These are phyloP conservation scores for Rattus rattus DNA, from an alignment of 2,113 vertebrate genomes.

Conservation along the genomic window DNA sequence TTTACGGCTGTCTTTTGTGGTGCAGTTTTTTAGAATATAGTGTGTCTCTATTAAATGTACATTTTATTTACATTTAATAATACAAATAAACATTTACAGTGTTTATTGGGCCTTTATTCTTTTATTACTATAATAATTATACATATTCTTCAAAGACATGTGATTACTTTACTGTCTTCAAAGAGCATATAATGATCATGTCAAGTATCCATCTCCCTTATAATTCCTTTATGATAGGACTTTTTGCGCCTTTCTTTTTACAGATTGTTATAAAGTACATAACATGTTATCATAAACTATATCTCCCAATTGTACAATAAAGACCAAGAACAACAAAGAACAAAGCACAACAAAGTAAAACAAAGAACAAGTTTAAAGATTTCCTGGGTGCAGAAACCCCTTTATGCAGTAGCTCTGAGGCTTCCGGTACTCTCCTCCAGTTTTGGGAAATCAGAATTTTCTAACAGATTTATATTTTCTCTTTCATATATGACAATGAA, in stretches of 20 bases:
- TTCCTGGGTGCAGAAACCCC: no score
- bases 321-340: not conserved
- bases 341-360: no score
- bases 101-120: not conserved
- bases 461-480: not conserved
- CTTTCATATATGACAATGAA: not conserved
- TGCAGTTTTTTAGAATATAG: not conserved
- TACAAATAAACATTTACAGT: no score
- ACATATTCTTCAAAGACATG: not conserved
- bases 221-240: not conserved
- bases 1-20: not conserved
- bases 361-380: not conserved
- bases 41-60: not conserved
- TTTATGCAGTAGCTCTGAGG: not conserved
- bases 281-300: not conserved
- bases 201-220: not conserved
- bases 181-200: not conserved
- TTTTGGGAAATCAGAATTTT: not conserved
- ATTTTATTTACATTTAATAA: not conserved
- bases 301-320: accelerated
- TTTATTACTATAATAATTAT: not conserved
- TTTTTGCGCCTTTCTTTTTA: not conserved
- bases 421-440: not conserved
- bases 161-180: not conserved
- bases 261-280: not conserved